Evolutionary conservation across 2,797 vertebrate genomes (phyloP).

Genomic region (Oreonectes daqikongensis): DNA sequence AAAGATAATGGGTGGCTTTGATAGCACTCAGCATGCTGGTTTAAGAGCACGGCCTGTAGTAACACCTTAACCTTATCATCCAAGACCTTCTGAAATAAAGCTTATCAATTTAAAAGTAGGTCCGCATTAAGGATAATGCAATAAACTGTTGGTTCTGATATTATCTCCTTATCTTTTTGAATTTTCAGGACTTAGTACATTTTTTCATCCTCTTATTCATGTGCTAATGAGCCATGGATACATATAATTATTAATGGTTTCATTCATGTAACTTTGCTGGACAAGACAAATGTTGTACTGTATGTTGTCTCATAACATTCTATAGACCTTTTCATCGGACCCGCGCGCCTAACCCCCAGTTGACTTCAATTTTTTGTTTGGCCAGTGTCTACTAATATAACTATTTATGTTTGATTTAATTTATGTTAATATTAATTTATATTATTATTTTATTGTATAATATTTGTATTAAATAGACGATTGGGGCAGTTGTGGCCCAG

Average conservation of each 20-base stretch:
- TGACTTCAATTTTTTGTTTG: no score
- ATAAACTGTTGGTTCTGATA: not conserved
- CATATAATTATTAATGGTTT: not conserved
- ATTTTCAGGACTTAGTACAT: not conserved
- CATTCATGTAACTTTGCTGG: no score
- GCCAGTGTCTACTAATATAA: no score
- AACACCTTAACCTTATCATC: conserved; percentile 20
- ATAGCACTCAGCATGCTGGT: conserved; percentile 15
- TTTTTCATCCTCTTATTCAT: not conserved
- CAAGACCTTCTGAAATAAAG: not conserved
- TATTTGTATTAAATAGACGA: no score
- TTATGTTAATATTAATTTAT: no score
- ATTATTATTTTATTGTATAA: no score
- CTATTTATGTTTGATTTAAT: no score
- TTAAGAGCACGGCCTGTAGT: not conserved
- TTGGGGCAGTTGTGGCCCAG: no score
- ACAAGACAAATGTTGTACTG: not conserved
- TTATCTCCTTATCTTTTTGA: not conserved
- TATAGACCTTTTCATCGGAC: no score
- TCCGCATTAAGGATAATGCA: not conserved
- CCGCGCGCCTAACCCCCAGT: no score
- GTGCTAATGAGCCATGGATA: not conserved
- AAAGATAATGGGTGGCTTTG: conserved; percentile 13
- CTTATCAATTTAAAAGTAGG: not conserved
- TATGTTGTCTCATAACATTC: no score